Conservation (phyloP, 2,888 invertebrate genomes). For the Calameuta filiformis region DNA sequence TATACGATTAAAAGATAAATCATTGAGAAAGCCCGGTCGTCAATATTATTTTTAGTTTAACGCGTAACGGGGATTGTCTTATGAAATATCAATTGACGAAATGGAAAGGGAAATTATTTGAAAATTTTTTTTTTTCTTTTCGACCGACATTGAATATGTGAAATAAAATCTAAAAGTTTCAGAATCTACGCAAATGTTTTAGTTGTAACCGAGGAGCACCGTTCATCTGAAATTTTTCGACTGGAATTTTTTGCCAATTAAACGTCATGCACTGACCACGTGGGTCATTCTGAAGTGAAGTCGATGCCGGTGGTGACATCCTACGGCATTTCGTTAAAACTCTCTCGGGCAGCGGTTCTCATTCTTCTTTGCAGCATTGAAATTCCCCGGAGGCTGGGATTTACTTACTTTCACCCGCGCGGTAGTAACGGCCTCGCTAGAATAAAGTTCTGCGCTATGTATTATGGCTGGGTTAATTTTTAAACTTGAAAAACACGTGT, state of each 20-base stretch:
- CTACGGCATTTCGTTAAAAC: conserved; percentile 31
- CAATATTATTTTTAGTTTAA: background rate
- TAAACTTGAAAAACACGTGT: background rate
- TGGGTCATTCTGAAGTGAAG: conserved; percentile 31
- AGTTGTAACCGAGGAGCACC: background rate
- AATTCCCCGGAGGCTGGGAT: conserved; percentile 36
- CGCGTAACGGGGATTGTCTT: background rate
- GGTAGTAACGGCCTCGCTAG: conserved; percentile 5
- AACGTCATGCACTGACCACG: conserved; percentile 50
- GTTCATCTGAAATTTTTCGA: background rate
- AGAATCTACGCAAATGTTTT: background rate
- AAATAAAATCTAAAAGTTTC: background rate
- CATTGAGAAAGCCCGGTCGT: no score
- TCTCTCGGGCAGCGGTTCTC: conserved; percentile 29
- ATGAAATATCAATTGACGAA: background rate
- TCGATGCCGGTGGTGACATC: conserved; percentile 47
- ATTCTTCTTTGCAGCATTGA: conserved; percentile 4
- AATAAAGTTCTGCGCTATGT: background rate
- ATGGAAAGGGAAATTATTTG: background rate
- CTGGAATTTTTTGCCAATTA: conserved; percentile 21
- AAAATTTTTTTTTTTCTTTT: background rate
- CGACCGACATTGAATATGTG: background rate
- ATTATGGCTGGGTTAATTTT: background rate
- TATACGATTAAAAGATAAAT: background rate
- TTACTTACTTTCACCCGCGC: conserved; percentile 52